phyloP scores from a whole-genome alignment of 2,888 invertebrate species.

The Lucinisca nassula region DNA sequence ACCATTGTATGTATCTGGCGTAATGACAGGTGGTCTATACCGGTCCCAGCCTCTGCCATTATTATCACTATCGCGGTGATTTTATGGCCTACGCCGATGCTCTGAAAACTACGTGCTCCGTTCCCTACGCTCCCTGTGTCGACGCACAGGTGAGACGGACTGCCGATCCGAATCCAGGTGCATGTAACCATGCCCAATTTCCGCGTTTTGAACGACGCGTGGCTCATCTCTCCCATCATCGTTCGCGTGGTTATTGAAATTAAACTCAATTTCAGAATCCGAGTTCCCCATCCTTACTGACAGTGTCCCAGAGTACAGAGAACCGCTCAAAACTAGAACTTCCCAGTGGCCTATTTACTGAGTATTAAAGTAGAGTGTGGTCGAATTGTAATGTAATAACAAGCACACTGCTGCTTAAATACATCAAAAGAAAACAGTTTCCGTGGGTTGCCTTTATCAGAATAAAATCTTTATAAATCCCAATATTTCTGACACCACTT shows the following conservation, averaged over 20 bases:
- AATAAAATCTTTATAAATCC: too few relatives aligned
- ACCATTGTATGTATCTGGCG: slow-evolving; percentile 11
- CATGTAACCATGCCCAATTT: not conserved
- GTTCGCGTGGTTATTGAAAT: not conserved
- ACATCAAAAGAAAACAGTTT: too few relatives aligned
- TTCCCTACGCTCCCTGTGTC: not conserved
- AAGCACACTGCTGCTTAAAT: too few relatives aligned
- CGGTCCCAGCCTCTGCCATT: not conserved
- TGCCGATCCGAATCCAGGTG: not conserved
- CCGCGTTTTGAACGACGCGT: not conserved
- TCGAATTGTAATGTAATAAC: too few relatives aligned
- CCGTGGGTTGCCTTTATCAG: too few relatives aligned
- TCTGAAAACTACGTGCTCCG: not conserved
- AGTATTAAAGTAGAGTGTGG: too few relatives aligned
- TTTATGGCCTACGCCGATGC: not conserved
- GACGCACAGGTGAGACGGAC: not conserved
- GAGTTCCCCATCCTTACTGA: slow-evolving; percentile 12
- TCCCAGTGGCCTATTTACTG: too few relatives aligned
- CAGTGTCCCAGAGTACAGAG: too few relatives aligned
- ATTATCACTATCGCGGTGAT: not conserved
- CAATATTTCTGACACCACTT: too few relatives aligned
- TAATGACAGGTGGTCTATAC: not conserved
- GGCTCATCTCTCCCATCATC: not conserved
- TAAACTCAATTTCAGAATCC: slow-evolving; percentile 18
- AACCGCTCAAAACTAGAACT: too few relatives aligned